Percentiles rank a stretch among this genome's conserved stretches.
Conservation (phyloP, 2,888 invertebrate genomes). For the Nysson spinosus region DNA sequence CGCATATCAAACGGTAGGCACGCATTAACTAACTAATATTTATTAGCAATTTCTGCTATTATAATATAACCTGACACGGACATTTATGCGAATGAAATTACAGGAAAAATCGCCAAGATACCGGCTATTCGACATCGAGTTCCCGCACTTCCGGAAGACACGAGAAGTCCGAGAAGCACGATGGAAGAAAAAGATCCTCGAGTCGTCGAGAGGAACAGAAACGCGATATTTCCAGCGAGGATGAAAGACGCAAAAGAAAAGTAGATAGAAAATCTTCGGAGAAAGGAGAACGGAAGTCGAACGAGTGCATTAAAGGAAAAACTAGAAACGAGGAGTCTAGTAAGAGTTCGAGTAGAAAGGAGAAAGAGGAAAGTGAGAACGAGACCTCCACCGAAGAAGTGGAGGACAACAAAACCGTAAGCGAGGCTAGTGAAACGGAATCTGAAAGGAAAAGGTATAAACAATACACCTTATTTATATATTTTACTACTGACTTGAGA, state of each 20-base stretch:
- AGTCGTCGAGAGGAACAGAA: slow-evolving; percentile 54
- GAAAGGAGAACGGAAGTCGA: too few relatives aligned
- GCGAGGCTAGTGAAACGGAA: slow-evolving; percentile 63
- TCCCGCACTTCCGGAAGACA: slow-evolving; percentile 79
- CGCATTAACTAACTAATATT: background rate
- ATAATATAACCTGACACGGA: too few relatives aligned
- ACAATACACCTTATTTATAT: too few relatives aligned
- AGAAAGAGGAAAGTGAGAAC: slow-evolving; percentile 58
- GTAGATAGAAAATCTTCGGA: slow-evolving; percentile 35
- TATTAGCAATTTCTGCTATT: too few relatives aligned
- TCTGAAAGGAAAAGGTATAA: slow-evolving; percentile 59
- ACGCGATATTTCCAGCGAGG: slow-evolving; percentile 51
- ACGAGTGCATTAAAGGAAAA: slow-evolving; percentile 24
- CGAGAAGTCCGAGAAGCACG: slow-evolving; percentile 58
- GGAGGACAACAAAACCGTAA: slow-evolving; percentile 52
- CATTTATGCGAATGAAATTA: too few relatives aligned
- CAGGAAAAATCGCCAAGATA: slow-evolving; percentile 81
- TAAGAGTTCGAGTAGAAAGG: slow-evolving; percentile 60
- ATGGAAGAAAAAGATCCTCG: slow-evolving; percentile 55
- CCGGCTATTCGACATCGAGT: slow-evolving; percentile 84
- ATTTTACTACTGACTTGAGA: too few relatives aligned
- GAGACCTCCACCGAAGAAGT: slow-evolving; percentile 58
- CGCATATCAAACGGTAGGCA: slow-evolving; percentile 53
- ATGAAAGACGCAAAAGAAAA: slow-evolving; percentile 44
- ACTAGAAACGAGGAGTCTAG: slow-evolving; percentile 46